Conservation (phyloP, 2,888 invertebrate genomes). For the Sminthurinus aureus region DNA sequence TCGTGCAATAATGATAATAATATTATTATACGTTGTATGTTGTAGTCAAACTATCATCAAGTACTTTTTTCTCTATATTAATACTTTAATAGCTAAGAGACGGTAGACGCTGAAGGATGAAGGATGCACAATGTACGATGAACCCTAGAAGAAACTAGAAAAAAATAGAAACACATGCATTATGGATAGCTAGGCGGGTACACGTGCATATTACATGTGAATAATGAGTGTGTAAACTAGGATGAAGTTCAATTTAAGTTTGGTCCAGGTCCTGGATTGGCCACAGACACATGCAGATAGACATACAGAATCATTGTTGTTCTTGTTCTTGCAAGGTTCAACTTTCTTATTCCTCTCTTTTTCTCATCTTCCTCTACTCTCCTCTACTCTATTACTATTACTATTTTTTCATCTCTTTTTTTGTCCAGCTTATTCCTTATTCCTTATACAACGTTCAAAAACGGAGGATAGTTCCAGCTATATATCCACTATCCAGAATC, state of each 20-base stretch:
- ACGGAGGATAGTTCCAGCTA: not conserved
- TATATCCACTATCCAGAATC: too few relatives aligned
- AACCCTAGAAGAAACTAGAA: not conserved
- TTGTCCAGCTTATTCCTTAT: conserved; percentile 9
- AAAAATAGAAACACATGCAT: not conserved
- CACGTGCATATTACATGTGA: not conserved
- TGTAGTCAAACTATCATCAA: not conserved
- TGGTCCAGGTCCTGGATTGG: conserved; percentile 15
- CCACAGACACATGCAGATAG: conserved; percentile 4
- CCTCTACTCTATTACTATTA: not conserved
- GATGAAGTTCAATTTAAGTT: not conserved
- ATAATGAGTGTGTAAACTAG: not conserved
- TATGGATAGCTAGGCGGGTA: not conserved
- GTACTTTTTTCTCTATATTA: not conserved
- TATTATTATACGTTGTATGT: too few relatives aligned
- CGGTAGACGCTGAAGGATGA: too few relatives aligned
- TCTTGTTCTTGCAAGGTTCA: not conserved
- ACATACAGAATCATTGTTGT: conserved; percentile 16
- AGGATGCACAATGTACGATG: too few relatives aligned
- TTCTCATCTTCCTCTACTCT: not conserved
- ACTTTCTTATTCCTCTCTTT: not conserved
- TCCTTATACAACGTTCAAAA: not conserved
- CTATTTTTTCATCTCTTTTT: not conserved
- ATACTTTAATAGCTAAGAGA: too few relatives aligned
- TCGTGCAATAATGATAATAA: not conserved